Evolutionary conservation across 2,113 vertebrate genomes (phyloP).

Genomic region (Oriolus oriolus): DNA sequence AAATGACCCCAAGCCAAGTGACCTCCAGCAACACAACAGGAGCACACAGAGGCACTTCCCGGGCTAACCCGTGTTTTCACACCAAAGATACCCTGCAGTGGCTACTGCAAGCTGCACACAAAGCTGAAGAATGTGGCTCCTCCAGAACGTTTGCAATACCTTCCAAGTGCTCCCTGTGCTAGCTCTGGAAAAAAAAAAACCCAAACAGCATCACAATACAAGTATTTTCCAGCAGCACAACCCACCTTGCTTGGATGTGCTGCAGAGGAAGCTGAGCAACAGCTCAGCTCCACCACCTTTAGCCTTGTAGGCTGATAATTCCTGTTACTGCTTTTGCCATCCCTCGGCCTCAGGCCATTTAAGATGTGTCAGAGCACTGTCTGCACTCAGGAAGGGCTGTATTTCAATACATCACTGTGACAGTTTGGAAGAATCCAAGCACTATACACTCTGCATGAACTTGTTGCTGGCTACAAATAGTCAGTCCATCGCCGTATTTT

Average conservation of each 20-base stretch:
- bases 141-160: not conserved
- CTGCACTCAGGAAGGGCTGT: not conserved
- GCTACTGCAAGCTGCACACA: not conserved
- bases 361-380: not conserved
- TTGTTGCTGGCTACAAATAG: not conserved
- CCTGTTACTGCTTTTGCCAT: not conserved
- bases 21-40: not conserved
- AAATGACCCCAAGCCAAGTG: not conserved
- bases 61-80: not conserved
- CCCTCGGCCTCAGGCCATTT: not conserved
- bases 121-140: not conserved
- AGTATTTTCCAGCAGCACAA: not conserved
- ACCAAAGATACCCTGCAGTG: not conserved
- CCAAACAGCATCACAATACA: not conserved
- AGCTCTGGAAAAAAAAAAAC: not conserved
- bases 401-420: not conserved
- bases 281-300: not conserved
- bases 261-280: not conserved
- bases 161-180: not conserved
- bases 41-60: not conserved
- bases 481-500: not conserved
- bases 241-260: not conserved
- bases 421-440: not conserved
- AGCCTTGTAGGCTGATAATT: not conserved
- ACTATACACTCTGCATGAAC: not conserved